These are phyloP conservation scores for Falco berigora DNA, from an alignment of 2,797 vertebrate genomes.

Conservation along the genomic window DNA sequence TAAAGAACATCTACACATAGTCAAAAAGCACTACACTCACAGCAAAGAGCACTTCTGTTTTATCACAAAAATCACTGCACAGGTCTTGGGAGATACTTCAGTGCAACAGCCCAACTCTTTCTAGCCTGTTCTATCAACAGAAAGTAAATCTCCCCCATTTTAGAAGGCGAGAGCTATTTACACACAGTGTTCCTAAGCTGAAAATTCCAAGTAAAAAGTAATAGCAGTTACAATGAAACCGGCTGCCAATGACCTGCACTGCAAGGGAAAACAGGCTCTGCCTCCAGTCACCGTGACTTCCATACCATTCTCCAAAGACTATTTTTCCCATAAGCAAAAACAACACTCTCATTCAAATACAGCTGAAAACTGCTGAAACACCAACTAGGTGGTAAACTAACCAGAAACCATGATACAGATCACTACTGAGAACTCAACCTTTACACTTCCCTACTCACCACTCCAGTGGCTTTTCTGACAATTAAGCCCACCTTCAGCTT, in stretches of 20 bases:
- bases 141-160: not conserved
- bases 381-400: not conserved
- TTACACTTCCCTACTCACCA: not conserved
- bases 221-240: not conserved
- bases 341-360: not conserved
- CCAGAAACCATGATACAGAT: not conserved
- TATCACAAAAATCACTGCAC: not conserved
- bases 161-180: not conserved
- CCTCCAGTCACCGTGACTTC: not conserved
- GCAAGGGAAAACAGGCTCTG: not conserved
- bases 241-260: not conserved
- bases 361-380: not conserved
- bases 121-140: not conserved
- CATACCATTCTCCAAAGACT: not conserved
- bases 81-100: not conserved
- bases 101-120: not conserved
- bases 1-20: not conserved
- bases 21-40: not conserved
- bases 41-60: not conserved
- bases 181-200: accelerated
- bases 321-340: not conserved
- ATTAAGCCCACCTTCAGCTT: not conserved
- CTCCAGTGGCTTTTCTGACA: not conserved
- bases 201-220: not conserved
- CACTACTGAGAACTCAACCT: not conserved